A percentile compares a stretch with the other conserved stretches of the same genome.
Evolutionary conservation across 2,888 invertebrate species (phyloP).

Genomic region (Dasysyrphus albostriatus): DNA sequence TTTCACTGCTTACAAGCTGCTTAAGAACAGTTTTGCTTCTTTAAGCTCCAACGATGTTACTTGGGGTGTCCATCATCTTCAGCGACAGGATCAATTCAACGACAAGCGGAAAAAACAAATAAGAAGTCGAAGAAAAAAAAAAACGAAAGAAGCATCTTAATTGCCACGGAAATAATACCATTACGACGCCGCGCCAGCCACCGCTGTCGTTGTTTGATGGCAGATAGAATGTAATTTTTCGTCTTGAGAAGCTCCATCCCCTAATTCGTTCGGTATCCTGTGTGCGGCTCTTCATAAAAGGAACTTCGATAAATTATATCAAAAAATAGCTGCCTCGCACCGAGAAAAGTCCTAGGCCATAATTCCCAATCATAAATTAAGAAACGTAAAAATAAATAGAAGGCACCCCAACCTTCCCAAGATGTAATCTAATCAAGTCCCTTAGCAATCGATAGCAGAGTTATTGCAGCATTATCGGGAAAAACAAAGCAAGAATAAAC

Average conservation of each 20-base stretch:
- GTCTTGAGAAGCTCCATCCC: background rate
- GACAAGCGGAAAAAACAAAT: constrained; percentile 1
- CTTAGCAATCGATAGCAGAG: constrained; percentile 52
- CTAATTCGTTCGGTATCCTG: background rate
- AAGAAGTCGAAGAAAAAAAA: background rate
- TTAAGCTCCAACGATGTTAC: too few species aligned
- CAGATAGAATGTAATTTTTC: constrained; percentile 32
- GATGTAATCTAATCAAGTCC: constrained; percentile 72
- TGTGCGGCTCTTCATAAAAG: constrained; percentile 24
- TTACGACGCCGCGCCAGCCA: background rate
- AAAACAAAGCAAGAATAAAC: constrained; percentile 37
- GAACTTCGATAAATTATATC: constrained; percentile 67
- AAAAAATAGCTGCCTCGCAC: constrained; percentile 53
- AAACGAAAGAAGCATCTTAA: constrained; percentile 32
- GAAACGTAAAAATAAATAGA: constrained; percentile 28
- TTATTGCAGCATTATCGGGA: constrained; percentile 72
- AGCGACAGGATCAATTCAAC: constrained; percentile 27
- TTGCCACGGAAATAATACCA: constrained; percentile 58
- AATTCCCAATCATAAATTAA: constrained; percentile 73
- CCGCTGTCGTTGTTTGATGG: too few species aligned
- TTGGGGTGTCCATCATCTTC: constrained; percentile 70
- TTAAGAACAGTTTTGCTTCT: too few species aligned
- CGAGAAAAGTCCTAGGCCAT: constrained; percentile 46
- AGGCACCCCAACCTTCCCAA: background rate
- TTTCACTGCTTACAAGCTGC: too few species aligned